Evolutionary conservation across 2,113 vertebrate genomes (phyloP).

Genomic region (Panthera uncia): DNA sequence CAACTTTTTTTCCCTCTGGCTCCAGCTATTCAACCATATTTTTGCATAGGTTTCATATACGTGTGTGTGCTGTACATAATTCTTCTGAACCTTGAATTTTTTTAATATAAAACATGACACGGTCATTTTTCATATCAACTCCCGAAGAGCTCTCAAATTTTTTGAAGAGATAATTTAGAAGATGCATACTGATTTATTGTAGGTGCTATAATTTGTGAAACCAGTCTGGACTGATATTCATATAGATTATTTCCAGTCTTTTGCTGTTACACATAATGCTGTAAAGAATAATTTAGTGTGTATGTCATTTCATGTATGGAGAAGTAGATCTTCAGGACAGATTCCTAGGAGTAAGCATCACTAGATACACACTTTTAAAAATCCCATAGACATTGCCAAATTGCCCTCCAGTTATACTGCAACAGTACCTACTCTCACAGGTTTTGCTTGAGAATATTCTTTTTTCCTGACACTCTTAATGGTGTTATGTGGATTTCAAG

Average conservation of each 20-base stretch:
- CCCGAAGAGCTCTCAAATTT: neutral
- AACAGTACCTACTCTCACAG: neutral
- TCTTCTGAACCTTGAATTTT: neutral
- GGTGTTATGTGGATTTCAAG: neutral
- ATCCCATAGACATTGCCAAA: neutral
- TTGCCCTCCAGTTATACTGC: neutral
- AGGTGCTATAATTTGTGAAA: neutral
- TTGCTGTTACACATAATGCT: neutral
- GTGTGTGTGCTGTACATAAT: neutral
- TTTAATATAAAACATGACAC: neutral
- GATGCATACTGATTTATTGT: neutral
- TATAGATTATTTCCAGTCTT: neutral
- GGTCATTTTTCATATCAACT: neutral
- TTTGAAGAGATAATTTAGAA: neutral
- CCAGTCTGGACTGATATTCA: neutral
- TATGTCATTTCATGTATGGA: neutral
- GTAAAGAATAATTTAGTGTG: neutral
- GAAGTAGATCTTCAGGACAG: neutral
- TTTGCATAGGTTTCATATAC: neutral
- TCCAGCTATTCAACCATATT: neutral
- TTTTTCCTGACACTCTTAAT: neutral
- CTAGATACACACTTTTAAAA: neutral
- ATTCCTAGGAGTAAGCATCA: neutral
- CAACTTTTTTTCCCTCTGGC: neutral
- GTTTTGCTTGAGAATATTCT: neutral